Percentiles rank a stretch among this genome's conserved stretches.
These are phyloP conservation scores for Sebastes itinus DNA, from an alignment of 2,797 vertebrate genomes.

Conservation along the genomic window DNA sequence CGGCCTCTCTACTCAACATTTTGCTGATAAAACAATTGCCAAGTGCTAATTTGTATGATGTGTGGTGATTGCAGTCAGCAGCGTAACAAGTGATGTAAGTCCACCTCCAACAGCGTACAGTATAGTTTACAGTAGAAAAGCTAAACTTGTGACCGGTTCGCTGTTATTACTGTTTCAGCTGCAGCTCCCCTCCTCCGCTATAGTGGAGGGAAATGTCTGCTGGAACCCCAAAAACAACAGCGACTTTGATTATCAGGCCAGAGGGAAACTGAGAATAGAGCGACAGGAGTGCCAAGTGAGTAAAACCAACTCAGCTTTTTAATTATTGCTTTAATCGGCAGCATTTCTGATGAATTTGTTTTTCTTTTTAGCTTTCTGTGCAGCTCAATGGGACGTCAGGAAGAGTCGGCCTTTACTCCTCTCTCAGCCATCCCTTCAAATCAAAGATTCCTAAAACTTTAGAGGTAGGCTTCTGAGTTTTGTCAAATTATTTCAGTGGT, in stretches of 20 bases:
- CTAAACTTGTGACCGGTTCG: constrained; percentile 9
- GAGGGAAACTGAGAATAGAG: constrained; percentile 72
- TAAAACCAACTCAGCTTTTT: constrained; percentile 6
- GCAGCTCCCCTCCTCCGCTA: constrained; percentile 78
- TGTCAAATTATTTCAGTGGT: background rate
- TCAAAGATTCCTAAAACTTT: constrained; percentile 73
- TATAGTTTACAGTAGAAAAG: constrained; percentile 39
- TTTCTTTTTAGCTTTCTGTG: constrained; percentile 62
- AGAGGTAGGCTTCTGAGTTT: constrained; percentile 63
- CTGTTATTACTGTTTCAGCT: constrained; percentile 77
- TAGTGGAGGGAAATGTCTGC: constrained; percentile 76
- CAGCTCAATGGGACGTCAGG: constrained; percentile 74
- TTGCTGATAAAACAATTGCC: background rate
- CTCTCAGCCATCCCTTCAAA: constrained; percentile 71
- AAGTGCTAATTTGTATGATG: background rate
- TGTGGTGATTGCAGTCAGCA: background rate
- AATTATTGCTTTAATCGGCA: background rate
- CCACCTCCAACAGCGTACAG: background rate
- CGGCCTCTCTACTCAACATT: background rate
- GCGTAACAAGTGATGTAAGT: background rate
- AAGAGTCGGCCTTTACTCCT: constrained; percentile 65
- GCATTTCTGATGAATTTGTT: background rate
- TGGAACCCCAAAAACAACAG: constrained; percentile 66
- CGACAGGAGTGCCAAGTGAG: constrained; percentile 81
- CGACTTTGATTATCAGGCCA: constrained; percentile 74